Conservation (phyloP, 2,797 vertebrate genomes). For the Gymnodraco acuticeps region DNA sequence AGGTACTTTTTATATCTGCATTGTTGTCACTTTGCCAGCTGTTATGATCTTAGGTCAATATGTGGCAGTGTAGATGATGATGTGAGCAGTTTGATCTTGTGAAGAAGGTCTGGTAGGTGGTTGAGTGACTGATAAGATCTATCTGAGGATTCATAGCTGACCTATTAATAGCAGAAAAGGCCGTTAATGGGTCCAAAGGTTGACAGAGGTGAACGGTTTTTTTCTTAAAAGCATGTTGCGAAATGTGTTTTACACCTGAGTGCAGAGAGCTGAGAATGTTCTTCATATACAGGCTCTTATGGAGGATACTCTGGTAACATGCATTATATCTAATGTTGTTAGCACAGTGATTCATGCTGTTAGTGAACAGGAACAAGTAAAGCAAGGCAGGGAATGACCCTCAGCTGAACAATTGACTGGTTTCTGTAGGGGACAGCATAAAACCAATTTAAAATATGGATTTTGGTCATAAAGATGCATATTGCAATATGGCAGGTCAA, state of each 20-base stretch:
- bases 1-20: neutral
- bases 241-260: slow-evolving; percentile 37
- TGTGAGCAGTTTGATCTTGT: neutral
- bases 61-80: slow-evolving; percentile 12
- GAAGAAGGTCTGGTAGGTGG: slow-evolving; percentile 12
- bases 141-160: slow-evolving; percentile 31
- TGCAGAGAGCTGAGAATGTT: slow-evolving; percentile 21
- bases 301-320: slow-evolving; percentile 4
- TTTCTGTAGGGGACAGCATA: neutral
- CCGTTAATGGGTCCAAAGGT: slow-evolving; percentile 77
- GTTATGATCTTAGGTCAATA: neutral
- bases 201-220: slow-evolving; percentile 44
- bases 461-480: neutral
- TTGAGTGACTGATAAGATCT: slow-evolving; percentile 17
- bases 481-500: neutral
- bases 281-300: slow-evolving; percentile 1
- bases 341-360: neutral
- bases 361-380: neutral
- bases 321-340: neutral
- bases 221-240: slow-evolving; percentile 63
- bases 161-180: slow-evolving; percentile 63
- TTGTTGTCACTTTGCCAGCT: neutral
- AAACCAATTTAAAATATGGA: neutral
- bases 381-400: neutral
- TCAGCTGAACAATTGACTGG: neutral